Base-by-base conservation (phyloP, 1,140 invertebrate genomes). In the Brachionus rubens region DNA sequence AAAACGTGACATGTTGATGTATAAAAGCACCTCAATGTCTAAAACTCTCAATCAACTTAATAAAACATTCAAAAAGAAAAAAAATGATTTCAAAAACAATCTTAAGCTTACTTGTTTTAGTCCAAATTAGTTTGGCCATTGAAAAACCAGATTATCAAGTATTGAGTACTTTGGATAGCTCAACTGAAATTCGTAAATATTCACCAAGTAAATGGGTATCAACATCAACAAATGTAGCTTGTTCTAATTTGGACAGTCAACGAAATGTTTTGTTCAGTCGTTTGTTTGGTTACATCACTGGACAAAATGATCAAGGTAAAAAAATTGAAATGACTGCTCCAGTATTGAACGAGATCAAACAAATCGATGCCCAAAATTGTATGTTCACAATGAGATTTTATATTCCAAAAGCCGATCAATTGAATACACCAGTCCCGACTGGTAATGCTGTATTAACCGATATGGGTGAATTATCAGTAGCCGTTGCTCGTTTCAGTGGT, bases 381-480 rank as follows among this genome's bases (percentile, higher is more conserved):
- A n/a, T 33, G 19, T 59, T 59, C 36, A 59, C 54, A 26, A 59
- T 59, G 54, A 59, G 54, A n/a, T 59, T 59, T 59, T 59, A 59
- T 30, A 59, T 59, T 36, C 54, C 54, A 59, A 59, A 59, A 36
- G 54, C 12, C 6, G n/a, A 59, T n/a, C 54, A 59, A 59, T 14
- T 36, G 5, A 28, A 56, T 14, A 56, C 52, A 56, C 52, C 54
- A 59, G 30, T 36, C 4, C 54, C 54, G 36, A 59, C 54, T 0
- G 54, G 54, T 6, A 30, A 59, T 9, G 54, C 54, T 59, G 26
- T 36, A 9, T 19, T 59, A 6, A 19, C 30, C n/a, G 50, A 54
- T 26, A 54, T 54, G 40, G n/a, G n/a, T n/a, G n/a, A n/a, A n/a
- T n/a, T n/a, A n/a, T n/a, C n/a, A n/a, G n/a, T n/a, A n/a, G n/a